A percentile compares a stretch with the other conserved stretches of the same genome.
Conservation (phyloP, 2,888 invertebrate genomes). For the Phanerotoma sp. region DNA sequence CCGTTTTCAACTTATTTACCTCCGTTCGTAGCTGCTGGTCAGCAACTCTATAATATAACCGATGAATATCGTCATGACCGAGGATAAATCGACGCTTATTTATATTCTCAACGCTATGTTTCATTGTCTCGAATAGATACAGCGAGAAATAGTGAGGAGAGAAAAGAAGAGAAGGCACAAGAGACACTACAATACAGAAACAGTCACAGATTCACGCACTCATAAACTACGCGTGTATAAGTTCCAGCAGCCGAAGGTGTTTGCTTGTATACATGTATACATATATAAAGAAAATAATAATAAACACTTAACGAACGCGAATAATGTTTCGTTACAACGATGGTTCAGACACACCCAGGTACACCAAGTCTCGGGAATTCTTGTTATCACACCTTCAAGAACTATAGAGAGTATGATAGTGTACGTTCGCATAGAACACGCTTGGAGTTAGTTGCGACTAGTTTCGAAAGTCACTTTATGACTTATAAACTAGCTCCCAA, state of each 20-base stretch:
- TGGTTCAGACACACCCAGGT: conserved; percentile 11
- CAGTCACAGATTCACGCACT: no score
- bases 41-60: no score
- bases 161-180: no score
- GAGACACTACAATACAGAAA: background rate
- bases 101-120: conserved; percentile 49
- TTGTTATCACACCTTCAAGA: conserved; percentile 11
- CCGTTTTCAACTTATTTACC: background rate
- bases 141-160: no score
- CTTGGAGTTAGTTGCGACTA: no score
- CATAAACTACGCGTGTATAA: background rate
- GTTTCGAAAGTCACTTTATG: no score
- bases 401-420: background rate
- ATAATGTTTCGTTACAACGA: background rate
- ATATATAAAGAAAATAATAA: conserved; percentile 42
- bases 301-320: conserved; percentile 4
- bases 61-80: conserved; percentile 49
- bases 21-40: background rate
- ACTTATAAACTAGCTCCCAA: no score
- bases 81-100: conserved; percentile 46
- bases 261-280: background rate
- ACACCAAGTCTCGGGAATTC: background rate
- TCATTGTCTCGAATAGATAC: conserved; percentile 46
- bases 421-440: no score
- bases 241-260: background rate